phyloP scores from a whole-genome alignment of 2,797 vertebrate genomes.

The Orientallactaga sibirica region DNA sequence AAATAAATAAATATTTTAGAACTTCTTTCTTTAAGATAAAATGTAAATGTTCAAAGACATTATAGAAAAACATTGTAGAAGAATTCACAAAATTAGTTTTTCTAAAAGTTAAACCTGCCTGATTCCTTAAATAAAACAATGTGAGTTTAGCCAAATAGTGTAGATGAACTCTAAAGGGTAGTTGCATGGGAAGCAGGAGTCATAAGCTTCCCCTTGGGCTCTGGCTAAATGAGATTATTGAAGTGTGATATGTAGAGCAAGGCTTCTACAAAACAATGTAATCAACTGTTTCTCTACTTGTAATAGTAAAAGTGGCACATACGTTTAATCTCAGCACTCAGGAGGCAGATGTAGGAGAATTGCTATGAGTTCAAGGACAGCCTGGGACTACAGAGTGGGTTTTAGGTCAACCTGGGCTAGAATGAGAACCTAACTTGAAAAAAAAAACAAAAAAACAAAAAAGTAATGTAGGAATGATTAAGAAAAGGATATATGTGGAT shows the following conservation, averaged over 20 bases:
- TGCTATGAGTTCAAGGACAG: too few species aligned
- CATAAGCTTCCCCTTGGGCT: not conserved
- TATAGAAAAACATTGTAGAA: not conserved
- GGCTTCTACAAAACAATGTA: not conserved
- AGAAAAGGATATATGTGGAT: not conserved
- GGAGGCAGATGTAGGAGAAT: too few species aligned
- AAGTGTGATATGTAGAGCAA: not conserved
- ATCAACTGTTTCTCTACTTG: not conserved
- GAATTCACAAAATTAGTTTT: not conserved
- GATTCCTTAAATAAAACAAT: not conserved
- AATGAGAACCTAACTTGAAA: too few species aligned
- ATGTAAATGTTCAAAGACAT: not conserved
- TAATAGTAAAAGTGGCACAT: not conserved
- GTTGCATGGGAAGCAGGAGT: not conserved
- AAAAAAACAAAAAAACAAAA: not conserved
- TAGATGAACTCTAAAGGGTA: not conserved
- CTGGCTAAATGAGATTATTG: not conserved
- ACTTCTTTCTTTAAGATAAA: slow-evolving; percentile 37
- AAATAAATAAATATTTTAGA: too few species aligned
- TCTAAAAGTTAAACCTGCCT: not conserved
- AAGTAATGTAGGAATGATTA: not conserved
- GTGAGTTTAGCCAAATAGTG: not conserved
- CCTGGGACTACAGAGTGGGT: too few species aligned
- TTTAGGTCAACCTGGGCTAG: too few species aligned
- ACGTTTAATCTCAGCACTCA: too few species aligned